Conservation (phyloP, 2,888 invertebrate genomes). For the Drosophila pegasa region DNA sequence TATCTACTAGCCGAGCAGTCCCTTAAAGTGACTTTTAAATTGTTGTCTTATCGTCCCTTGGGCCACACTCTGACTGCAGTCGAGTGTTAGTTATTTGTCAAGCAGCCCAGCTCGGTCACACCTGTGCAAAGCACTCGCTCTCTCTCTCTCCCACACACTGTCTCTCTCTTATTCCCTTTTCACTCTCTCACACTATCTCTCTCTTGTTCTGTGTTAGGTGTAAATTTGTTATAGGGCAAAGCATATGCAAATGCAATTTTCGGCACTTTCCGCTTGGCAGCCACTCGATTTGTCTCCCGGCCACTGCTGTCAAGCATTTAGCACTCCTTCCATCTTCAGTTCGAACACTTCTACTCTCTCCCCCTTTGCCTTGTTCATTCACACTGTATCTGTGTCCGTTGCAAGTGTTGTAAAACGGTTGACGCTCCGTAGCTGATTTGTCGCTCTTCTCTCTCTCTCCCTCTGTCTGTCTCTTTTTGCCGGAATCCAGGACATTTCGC, state of each 20-base stretch:
- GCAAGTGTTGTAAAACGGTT: constrained; percentile 24
- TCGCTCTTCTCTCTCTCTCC: neutral
- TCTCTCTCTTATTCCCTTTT: constrained; percentile 1
- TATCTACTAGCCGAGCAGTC: neutral
- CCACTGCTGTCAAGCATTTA: constrained; percentile 22
- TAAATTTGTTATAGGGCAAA: constrained; percentile 61
- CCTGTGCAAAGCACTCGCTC: constrained; percentile 12
- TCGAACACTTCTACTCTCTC: constrained; percentile 7
- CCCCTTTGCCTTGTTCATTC: neutral
- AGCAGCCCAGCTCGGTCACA: constrained; percentile 19
- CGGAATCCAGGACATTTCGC: constrained; percentile 88
- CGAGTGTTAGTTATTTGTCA: constrained; percentile 53
- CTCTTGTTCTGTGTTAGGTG: constrained; percentile 32
- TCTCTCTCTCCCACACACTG: neutral
- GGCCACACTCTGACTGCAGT: constrained; percentile 20
- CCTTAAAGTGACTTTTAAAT: neutral
- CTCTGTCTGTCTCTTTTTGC: neutral
- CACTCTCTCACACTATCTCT: neutral
- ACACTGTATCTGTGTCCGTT: constrained; percentile 5
- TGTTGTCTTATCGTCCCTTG: neutral
- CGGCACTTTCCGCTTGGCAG: constrained; percentile 74
- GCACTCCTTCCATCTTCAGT: constrained; percentile 6
- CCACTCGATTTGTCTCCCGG: constrained; percentile 59
- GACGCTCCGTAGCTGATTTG: constrained; percentile 19
- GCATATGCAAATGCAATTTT: constrained; percentile 77